Evolutionary conservation across 2,113 vertebrate species (phyloP).

Genomic region (Aptenodytes forsteri): DNA sequence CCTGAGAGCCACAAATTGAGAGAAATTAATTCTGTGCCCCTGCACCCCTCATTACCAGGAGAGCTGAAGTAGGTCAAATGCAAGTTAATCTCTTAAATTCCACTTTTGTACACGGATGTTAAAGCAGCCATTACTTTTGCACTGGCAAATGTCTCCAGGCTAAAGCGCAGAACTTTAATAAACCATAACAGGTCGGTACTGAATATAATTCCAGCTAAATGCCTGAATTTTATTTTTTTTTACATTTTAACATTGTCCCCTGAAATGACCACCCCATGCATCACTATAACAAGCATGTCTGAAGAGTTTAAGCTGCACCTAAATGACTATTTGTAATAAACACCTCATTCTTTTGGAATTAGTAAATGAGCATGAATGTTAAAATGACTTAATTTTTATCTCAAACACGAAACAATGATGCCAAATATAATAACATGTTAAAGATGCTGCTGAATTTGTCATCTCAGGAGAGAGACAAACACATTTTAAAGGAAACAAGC

Average conservation of each 20-base stretch:
- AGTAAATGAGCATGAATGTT: background rate
- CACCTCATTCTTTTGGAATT: background rate
- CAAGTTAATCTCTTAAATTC: constrained; percentile 87
- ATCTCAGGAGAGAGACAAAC: background rate
- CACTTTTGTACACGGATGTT: constrained; percentile 77
- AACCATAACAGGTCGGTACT: constrained; percentile 43
- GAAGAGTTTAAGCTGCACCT: background rate
- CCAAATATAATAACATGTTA: background rate
- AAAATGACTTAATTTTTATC: background rate
- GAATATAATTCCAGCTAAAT: constrained; percentile 61
- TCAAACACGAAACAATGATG: background rate
- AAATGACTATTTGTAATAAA: background rate
- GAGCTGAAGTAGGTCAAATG: constrained; percentile 84
- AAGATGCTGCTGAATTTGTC: background rate
- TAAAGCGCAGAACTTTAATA: constrained; percentile 70
- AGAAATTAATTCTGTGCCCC: constrained; percentile 86
- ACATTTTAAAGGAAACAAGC: background rate
- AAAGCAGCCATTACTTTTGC: constrained; percentile 68
- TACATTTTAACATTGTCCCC: background rate
- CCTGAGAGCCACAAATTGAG: constrained; percentile 85
- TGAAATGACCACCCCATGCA: background rate
- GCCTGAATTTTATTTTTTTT: background rate
- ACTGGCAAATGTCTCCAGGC: constrained; percentile 68
- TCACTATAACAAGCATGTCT: background rate
- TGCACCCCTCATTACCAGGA: constrained; percentile 83